A percentile compares a stretch with the other conserved stretches of the same genome.
These are phyloP conservation scores for Carcinoscorpius rotundicauda DNA, from an alignment of 1,140 invertebrate genomes.

Conservation along the genomic window DNA sequence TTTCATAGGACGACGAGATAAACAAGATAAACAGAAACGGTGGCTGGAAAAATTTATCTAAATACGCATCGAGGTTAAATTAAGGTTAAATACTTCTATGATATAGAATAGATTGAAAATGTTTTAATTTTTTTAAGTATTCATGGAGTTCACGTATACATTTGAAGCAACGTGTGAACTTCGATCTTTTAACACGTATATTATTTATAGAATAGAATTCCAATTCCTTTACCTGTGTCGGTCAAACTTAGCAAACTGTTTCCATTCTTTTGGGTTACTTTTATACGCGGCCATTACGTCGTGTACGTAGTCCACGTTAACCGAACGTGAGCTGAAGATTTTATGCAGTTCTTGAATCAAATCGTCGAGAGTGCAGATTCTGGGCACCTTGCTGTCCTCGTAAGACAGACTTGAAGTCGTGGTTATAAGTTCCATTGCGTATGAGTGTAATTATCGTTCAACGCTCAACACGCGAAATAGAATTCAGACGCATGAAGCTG, in stretches of 20 bases:
- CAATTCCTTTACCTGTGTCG: slow-evolving; percentile 57
- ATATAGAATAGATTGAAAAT: slow-evolving; percentile 2
- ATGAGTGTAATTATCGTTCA: too few relatives aligned
- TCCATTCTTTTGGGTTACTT: slow-evolving; percentile 81
- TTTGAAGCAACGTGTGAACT: neutral
- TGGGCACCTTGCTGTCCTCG: neutral
- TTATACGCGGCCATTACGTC: slow-evolving; percentile 72
- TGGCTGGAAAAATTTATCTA: too few relatives aligned
- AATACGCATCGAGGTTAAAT: too few relatives aligned
- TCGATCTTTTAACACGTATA: neutral
- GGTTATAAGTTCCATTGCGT: too few relatives aligned
- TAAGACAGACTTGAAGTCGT: too few relatives aligned
- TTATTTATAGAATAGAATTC: slow-evolving; percentile 1
- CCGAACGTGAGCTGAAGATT: slow-evolving; percentile 59
- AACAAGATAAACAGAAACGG: too few relatives aligned
- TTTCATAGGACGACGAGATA: too few relatives aligned
- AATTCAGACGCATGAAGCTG: too few relatives aligned
- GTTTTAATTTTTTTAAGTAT: neutral
- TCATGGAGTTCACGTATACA: neutral
- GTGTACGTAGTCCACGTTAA: slow-evolving; percentile 79
- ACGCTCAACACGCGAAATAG: too few relatives aligned
- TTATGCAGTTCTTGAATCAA: slow-evolving; percentile 56
- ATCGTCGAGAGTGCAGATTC: slow-evolving; percentile 46
- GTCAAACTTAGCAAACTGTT: slow-evolving; percentile 89
- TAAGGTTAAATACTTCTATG: neutral